These are phyloP conservation scores for Cyrtonyx montezumae DNA, from an alignment of 2,113 vertebrate species.

Conservation along the genomic window DNA sequence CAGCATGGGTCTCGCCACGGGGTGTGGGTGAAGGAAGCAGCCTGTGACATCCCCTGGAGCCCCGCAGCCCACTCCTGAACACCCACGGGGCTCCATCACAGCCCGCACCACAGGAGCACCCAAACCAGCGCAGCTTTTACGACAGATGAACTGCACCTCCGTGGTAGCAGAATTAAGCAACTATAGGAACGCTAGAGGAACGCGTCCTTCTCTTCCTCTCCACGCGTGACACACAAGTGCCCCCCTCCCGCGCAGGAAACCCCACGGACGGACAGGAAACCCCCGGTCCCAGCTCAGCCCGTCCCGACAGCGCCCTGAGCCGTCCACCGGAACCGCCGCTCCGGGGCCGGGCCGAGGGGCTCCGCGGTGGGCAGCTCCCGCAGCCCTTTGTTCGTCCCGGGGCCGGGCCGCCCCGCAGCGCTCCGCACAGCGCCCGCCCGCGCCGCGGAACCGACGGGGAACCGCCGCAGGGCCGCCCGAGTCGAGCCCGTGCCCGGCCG, in stretches of 20 bases:
- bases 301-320: too few relatives aligned
- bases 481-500: too few relatives aligned
- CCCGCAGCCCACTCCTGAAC: too few relatives aligned
- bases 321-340: too few relatives aligned
- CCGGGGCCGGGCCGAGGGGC: too few relatives aligned
- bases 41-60: accelerated
- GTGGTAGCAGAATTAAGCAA: conserved; percentile 2
- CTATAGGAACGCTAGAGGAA: neutral
- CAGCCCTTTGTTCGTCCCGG: too few relatives aligned
- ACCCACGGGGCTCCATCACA: too few relatives aligned
- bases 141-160: conserved; percentile 1
- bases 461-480: too few relatives aligned
- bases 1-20: neutral
- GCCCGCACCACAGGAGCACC: neutral
- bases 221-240: neutral
- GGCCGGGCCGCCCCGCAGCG: too few relatives aligned
- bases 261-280: accelerated
- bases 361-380: too few relatives aligned
- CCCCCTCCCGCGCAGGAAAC: neutral
- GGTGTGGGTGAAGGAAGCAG: neutral
- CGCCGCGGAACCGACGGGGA: too few relatives aligned
- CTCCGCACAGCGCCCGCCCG: too few relatives aligned
- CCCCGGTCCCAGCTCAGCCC: neutral
- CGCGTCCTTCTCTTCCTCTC: neutral
- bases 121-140: conserved; percentile 21